Percentiles rank a stretch among this genome's conserved stretches.
These are phyloP conservation scores for Ctenodactylus gundi DNA, from an alignment of 2,113 vertebrate species.

Conservation along the genomic window DNA sequence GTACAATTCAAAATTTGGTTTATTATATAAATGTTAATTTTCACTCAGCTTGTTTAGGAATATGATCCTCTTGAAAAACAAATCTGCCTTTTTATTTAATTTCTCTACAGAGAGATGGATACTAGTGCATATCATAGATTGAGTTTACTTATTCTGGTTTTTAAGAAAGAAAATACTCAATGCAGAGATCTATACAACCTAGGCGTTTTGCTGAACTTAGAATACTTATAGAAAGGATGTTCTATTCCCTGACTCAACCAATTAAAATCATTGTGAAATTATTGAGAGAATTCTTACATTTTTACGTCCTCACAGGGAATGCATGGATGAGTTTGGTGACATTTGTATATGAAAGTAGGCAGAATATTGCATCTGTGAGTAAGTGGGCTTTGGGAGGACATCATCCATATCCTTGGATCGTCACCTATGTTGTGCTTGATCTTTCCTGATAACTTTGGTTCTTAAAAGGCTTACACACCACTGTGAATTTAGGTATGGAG, in stretches of 20 bases:
- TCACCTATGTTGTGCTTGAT: too few species aligned
- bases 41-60: not conserved
- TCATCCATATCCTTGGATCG: not conserved
- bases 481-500: not conserved
- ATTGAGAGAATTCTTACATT: not conserved
- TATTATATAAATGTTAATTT: conserved; percentile 11
- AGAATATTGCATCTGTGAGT: not conserved
- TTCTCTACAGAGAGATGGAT: not conserved
- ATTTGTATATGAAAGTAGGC: not conserved
- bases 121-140: not conserved
- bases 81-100: not conserved
- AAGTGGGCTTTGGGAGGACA: not conserved
- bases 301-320: not conserved
- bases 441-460: too few species aligned
- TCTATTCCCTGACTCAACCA: not conserved
- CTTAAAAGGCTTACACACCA: not conserved
- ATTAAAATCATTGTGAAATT: not conserved
- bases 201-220: not conserved
- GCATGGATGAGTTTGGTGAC: not conserved
- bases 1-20: conserved; percentile 22
- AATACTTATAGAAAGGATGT: not conserved
- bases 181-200: not conserved
- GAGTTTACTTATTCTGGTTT: not conserved
- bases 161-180: not conserved
- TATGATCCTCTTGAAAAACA: not conserved